Conservation (phyloP, 2,797 vertebrate species). For the Ara ararauna region DNA sequence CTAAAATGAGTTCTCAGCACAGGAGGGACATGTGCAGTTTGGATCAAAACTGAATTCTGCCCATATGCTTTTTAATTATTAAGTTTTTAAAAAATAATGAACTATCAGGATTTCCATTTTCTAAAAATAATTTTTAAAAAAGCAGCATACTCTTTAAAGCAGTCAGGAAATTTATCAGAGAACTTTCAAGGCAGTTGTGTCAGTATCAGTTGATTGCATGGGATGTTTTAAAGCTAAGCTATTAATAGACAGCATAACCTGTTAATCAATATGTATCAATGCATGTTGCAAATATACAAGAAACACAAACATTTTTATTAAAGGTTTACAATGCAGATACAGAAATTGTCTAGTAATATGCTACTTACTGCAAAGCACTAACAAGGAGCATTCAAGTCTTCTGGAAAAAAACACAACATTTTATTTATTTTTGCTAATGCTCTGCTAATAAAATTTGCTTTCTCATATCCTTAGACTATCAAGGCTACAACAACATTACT, state of each 20-base stretch:
- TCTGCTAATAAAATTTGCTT: constrained; percentile 32
- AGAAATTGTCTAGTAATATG: not conserved
- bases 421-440: constrained; percentile 14
- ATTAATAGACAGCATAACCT: not conserved
- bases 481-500: not conserved
- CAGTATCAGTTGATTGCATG: not conserved
- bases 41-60: not conserved
- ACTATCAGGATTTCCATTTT: not conserved
- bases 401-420: not conserved
- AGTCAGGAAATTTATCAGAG: not conserved
- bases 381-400: not conserved
- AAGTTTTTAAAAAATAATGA: not conserved
- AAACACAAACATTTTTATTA: constrained; percentile 46
- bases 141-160: not conserved
- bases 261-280: not conserved
- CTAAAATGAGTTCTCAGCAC: not conserved
- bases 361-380: not conserved
- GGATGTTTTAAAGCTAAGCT: not conserved
- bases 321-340: not conserved
- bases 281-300: not conserved
- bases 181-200: not conserved
- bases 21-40: rapidly evolving
- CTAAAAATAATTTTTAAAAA: not conserved
- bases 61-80: not conserved
- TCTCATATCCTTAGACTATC: not conserved